Conservation (phyloP, 2,888 invertebrate species). For the Eilema griseolum region DNA sequence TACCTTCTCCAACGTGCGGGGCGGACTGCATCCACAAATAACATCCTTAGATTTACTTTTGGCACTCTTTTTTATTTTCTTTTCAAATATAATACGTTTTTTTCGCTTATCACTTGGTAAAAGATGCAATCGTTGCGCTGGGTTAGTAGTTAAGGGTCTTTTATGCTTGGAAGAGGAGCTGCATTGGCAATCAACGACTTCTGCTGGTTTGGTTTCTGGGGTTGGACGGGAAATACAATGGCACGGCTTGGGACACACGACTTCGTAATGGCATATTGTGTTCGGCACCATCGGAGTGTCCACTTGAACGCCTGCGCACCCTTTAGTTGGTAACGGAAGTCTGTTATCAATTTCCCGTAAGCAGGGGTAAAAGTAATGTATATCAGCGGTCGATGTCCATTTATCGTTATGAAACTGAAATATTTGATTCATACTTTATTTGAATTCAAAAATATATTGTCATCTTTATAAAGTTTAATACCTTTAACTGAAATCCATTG, state of each 20-base stretch:
- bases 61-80: constrained; percentile 1
- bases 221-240: constrained; percentile 42
- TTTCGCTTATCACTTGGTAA: constrained; percentile 20
- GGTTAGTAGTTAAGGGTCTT: constrained; percentile 11
- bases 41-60: constrained; percentile 11
- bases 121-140: constrained; percentile 23
- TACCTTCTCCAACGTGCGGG: background rate
- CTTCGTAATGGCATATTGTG: constrained; percentile 40
- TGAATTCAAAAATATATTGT: constrained; percentile 5
- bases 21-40: constrained; percentile 9
- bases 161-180: background rate
- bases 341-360: constrained; percentile 51
- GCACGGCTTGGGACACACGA: constrained; percentile 53
- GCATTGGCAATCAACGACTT: constrained; percentile 7
- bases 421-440: background rate
- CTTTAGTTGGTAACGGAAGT: constrained; percentile 34
- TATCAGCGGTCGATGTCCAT: constrained; percentile 78
- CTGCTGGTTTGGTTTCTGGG: constrained; percentile 14
- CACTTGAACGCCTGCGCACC: constrained; percentile 59
- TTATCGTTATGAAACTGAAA: constrained; percentile 78
- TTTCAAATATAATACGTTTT: constrained; percentile 26
- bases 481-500: constrained; percentile 43
- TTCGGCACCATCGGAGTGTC: constrained; percentile 48
- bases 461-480: constrained; percentile 15
- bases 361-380: constrained; percentile 72